phyloP scores from a whole-genome alignment of 2,888 invertebrate species.

The Pandemis corylana region DNA sequence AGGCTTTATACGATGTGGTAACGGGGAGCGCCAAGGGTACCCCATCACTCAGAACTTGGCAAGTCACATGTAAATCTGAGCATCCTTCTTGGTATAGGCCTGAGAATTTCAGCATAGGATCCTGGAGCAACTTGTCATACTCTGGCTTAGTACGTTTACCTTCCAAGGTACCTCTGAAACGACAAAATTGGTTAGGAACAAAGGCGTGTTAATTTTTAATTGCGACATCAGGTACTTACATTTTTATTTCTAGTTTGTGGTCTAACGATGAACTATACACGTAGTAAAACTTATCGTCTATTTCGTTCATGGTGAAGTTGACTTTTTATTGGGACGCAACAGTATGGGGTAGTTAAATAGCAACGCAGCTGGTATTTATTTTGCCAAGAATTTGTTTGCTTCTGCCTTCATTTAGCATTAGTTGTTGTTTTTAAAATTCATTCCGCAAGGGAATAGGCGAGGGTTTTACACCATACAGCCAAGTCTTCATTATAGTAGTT shows the following conservation, averaged over 20 bases:
- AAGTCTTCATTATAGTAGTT: too few species aligned
- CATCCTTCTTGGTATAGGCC: slow-evolving; percentile 93
- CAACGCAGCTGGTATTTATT: slow-evolving; percentile 24
- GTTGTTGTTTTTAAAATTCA: too few species aligned
- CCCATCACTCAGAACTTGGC: slow-evolving; percentile 93
- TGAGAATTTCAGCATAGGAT: slow-evolving; percentile 96
- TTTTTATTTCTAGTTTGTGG: slow-evolving; percentile 94
- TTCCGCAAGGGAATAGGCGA: too few species aligned
- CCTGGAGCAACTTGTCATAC: slow-evolving; percentile 93
- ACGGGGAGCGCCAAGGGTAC: slow-evolving; percentile 93
- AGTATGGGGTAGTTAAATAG: neutral
- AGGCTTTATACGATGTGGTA: slow-evolving; percentile 95
- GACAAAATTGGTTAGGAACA: slow-evolving; percentile 19
- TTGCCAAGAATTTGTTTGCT: slow-evolving; percentile 1
- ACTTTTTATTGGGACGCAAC: slow-evolving; percentile 1
- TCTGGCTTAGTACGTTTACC: slow-evolving; percentile 94
- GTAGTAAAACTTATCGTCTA: slow-evolving; percentile 92
- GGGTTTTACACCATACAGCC: too few species aligned
- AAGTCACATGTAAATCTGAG: slow-evolving; percentile 95
- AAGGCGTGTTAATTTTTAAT: slow-evolving; percentile 11
- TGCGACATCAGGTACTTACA: slow-evolving; percentile 86
- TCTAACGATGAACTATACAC: slow-evolving; percentile 97
- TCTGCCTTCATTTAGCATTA: neutral
- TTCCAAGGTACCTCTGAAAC: slow-evolving; percentile 94
- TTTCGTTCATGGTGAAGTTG: slow-evolving; percentile 86